phyloP scores from a whole-genome alignment of 2,113 vertebrate species.

The Trinectes maculatus region DNA sequence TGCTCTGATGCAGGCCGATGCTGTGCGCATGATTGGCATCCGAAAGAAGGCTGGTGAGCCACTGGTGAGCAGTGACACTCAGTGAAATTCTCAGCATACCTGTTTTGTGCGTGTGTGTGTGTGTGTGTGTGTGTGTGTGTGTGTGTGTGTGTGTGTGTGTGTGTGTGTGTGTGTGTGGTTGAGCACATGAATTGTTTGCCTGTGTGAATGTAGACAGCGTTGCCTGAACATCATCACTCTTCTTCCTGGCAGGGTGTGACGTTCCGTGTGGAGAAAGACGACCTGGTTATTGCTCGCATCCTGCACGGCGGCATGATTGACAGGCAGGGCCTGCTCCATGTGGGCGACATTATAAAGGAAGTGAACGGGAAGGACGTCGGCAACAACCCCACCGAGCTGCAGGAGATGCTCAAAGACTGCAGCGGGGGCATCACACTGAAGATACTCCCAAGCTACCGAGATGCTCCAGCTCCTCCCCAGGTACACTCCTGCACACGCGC shows the following conservation, averaged over 20 bases:
- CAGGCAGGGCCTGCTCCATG: slow-evolving; percentile 94
- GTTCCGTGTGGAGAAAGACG: slow-evolving; percentile 94
- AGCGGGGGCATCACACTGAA: slow-evolving; percentile 96
- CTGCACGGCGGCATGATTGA: slow-evolving; percentile 98
- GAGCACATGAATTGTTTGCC: neutral
- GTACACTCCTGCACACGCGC: slow-evolving; percentile 64
- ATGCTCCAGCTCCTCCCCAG: slow-evolving; percentile 90
- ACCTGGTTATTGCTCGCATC: slow-evolving; percentile 95
- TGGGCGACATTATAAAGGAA: slow-evolving; percentile 97
- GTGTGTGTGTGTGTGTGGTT: neutral
- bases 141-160: neutral
- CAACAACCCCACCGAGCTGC: slow-evolving; percentile 93
- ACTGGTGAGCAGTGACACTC: slow-evolving; percentile 82
- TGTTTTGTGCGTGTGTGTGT: neutral
- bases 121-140: neutral
- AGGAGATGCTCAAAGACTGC: slow-evolving; percentile 93
- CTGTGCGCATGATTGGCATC: slow-evolving; percentile 98
- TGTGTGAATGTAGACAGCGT: neutral
- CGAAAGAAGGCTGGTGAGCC: slow-evolving; percentile 97
- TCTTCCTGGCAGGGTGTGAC: slow-evolving; percentile 89
- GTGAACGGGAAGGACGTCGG: slow-evolving; percentile 98
- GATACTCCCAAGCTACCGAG: slow-evolving; percentile 96
- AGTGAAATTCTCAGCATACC: neutral
- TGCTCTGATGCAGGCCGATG: slow-evolving; percentile 92
- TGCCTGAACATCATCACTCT: neutral